These are phyloP conservation scores for Catharus fuscescens DNA, from an alignment of 2,113 vertebrate species.

Conservation along the genomic window DNA sequence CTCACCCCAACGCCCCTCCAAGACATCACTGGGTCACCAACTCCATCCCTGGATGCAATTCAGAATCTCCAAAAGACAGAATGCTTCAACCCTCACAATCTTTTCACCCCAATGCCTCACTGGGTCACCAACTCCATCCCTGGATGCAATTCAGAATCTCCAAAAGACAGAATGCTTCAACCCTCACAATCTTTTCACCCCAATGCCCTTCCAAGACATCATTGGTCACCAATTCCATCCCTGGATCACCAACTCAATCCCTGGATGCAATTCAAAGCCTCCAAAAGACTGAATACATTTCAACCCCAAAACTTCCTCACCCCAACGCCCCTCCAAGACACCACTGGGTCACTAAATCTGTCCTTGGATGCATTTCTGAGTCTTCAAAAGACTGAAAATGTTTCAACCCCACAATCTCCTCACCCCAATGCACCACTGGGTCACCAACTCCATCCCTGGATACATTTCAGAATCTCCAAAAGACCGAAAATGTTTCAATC, in stretches of 20 bases:
- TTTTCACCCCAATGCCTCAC: too few species aligned
- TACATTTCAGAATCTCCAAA: not conserved
- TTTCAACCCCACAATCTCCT: rapidly evolving
- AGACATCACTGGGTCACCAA: rapidly evolving
- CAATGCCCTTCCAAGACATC: too few species aligned
- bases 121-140: not conserved
- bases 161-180: not conserved
- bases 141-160: rapidly evolving
- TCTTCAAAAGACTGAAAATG: not conserved
- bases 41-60: rapidly evolving
- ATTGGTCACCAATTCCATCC: too few species aligned
- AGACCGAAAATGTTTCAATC: rapidly evolving
- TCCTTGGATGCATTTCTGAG: too few species aligned
- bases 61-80: not conserved
- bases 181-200: too few species aligned
- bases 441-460: rapidly evolving
- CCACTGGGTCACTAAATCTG: too few species aligned
- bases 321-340: too few species aligned
- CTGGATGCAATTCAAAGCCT: too few species aligned
- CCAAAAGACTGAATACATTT: too few species aligned
- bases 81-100: rapidly evolving
- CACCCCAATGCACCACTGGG: not conserved
- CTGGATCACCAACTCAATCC: too few species aligned
- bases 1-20: not conserved
- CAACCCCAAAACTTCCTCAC: too few species aligned